Conservation (phyloP, 2,797 vertebrate species). For the Tangara arthus region DNA sequence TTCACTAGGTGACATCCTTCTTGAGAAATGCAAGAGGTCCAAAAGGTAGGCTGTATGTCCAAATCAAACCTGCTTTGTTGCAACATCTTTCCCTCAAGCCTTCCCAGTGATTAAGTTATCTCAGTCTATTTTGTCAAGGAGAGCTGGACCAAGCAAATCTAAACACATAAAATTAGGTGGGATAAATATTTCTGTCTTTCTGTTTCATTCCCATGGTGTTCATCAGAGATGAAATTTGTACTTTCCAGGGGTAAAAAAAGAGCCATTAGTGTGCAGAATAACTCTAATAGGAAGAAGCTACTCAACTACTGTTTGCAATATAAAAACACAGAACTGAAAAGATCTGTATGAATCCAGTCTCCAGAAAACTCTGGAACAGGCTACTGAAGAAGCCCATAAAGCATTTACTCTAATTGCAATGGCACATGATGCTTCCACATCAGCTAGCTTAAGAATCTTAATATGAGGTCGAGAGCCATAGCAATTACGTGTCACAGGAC, state of each 20-base stretch:
- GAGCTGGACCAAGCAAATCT: not conserved
- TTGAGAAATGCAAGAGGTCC: not conserved
- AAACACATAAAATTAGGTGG: not conserved
- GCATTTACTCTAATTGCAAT: not conserved
- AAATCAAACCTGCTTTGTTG: not conserved
- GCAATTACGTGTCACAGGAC: slow-evolving; percentile 3
- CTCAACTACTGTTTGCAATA: not conserved
- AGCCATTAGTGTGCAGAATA: not conserved
- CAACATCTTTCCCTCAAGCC: not conserved
- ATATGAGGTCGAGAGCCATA: not conserved
- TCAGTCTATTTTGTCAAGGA: not conserved
- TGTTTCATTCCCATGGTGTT: not conserved
- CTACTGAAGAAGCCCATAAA: not conserved
- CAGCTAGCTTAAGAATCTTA: not conserved
- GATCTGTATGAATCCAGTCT: not conserved
- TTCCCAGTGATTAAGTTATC: not conserved
- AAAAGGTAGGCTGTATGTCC: not conserved
- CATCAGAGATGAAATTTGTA: not conserved
- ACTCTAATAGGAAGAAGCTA: not conserved
- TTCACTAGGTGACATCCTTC: not conserved
- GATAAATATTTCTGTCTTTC: not conserved
- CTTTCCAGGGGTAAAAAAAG: not conserved
- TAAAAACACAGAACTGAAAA: not conserved
- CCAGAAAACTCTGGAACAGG: not conserved
- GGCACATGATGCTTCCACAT: not conserved